Base-by-base conservation (phyloP, 1,140 invertebrate species). In the Marisa cornuarietis region DNA sequence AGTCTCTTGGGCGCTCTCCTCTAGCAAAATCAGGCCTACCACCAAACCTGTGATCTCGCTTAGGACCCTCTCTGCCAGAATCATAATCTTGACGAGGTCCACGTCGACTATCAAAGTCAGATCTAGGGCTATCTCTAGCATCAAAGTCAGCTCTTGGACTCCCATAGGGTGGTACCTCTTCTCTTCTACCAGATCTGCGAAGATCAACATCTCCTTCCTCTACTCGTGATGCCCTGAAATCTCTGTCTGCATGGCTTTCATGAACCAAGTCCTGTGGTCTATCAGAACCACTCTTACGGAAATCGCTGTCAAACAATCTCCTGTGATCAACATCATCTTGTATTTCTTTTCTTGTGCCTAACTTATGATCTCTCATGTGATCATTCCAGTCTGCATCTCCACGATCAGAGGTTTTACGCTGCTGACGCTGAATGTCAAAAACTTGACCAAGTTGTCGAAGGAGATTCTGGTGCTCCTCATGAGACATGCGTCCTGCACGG, bases 391-490 rank as follows among this genome's bases (percentile, higher is more conserved):
- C 68, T 62, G 69, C 31, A 22, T 58, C 16, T 58, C 54, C 54
- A 11, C 54, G 54, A 18, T 72, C 78, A 79, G 54, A 54, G 20
- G 51, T 49, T 14, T 73, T 66, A 24, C 58, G 20, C 54, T 58
- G 80, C 31, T 77, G 81, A 54, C 96, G 96, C 79, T 95, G 93
- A 24, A 94, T 93, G 83, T 96, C 95, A 82, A 95, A 95, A 81
- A 96, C 93, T 82, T 95, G 93, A 71, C 84, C 83, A 54, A 93
- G 94, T 86, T 95, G 94, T 83, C 95, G 94, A 8, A 97, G 88
- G 13, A 95, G 93, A 76, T 90, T 90, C 81, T 95, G 95, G 86
- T 96, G 96, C 85, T 96, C 94, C 16, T 94, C 93, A 84, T 94
- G 94, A 54, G 94, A 94, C 54, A 98, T 94, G 22, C 93, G 93